Evolutionary conservation across 2,888 invertebrate species (phyloP), one percentile per base, ranked within the genome.

Genomic region (Cataglyphis altisquamis): DNA sequence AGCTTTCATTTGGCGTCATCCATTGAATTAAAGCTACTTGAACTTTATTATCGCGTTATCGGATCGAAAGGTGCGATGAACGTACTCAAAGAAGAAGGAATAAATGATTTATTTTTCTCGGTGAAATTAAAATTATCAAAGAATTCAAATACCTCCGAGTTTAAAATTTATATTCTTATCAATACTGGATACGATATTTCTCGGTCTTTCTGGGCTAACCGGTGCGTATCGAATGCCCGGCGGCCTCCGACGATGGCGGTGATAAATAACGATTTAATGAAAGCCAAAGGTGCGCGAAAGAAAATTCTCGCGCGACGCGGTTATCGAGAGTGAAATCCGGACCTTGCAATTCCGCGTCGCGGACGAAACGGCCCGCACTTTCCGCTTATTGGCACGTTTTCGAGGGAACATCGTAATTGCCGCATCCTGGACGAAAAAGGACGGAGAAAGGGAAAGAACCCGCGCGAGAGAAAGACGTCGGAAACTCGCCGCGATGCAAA

Each of bases 111-210:
- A 15, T 48, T 48, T 57, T 60, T 45, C 29, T 10, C 15, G 10
- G 15, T 45, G 57, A 36, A 70, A 78, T 41, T 9, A 6, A 41
- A 57, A 70, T 70, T 70, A 45, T 78, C 25, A 21, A 60, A 78
- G 41, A 78, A 60, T 57, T 29, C 8, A 21, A 70, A 36, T 45
- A 60, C 45, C n/a, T 52, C 18, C 21, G 4, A 52, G 52, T 12
- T 2, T 39, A 32, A 70, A 55, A 78, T 78, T 70, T 70, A 78
- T 60, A 32, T 60, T 41, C 41, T 32, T 45, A 57, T 84, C 86
- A 84, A 87, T 84, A 84, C 78, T 72, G 78, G 75, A 84, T 82
- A 84, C 60, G 82, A 36, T 81, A 85, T 83, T 83, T 36, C 75
- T 52, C 32, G 18, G 25, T 32, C 75, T 67, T 84, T 18, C 75